Evolutionary conservation across 2,797 vertebrate genomes (phyloP).

Genomic region (Sebastes iracundus): DNA sequence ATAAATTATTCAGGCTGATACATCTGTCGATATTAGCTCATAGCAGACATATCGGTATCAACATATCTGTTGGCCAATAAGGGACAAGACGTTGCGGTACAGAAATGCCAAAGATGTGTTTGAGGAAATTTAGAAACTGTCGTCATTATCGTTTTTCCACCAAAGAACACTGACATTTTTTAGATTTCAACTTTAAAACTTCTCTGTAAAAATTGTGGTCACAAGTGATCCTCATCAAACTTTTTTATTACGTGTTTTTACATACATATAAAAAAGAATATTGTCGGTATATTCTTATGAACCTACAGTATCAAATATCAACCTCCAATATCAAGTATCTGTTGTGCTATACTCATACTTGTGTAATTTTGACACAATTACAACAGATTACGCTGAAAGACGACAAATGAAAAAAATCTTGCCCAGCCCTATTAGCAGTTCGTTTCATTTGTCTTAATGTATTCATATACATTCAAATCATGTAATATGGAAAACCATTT

Average conservation of each 20-base stretch:
- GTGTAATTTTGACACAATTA: not conserved
- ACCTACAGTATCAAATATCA: not conserved
- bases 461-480: not conserved
- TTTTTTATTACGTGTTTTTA: not conserved
- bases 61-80: not conserved
- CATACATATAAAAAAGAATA: not conserved
- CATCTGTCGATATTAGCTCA: not conserved
- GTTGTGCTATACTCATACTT: not conserved
- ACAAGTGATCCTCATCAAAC: not conserved
- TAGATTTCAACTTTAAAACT: not conserved
- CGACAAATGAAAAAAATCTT: not conserved
- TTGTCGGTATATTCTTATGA: not conserved
- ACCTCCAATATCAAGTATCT: not conserved
- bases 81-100: not conserved
- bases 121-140: not conserved
- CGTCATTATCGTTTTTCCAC: not conserved
- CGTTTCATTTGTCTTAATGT: not conserved
- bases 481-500: not conserved
- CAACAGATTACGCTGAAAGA: not conserved
- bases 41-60: not conserved
- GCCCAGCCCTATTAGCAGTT: not conserved
- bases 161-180: not conserved
- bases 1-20: not conserved
- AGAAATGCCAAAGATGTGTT: not conserved
- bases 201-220: not conserved